A percentile compares a stretch with the other conserved stretches of the same genome.
Conservation (phyloP, 1,140 invertebrate species). For the Pseudachorutes palmiensis region DNA sequence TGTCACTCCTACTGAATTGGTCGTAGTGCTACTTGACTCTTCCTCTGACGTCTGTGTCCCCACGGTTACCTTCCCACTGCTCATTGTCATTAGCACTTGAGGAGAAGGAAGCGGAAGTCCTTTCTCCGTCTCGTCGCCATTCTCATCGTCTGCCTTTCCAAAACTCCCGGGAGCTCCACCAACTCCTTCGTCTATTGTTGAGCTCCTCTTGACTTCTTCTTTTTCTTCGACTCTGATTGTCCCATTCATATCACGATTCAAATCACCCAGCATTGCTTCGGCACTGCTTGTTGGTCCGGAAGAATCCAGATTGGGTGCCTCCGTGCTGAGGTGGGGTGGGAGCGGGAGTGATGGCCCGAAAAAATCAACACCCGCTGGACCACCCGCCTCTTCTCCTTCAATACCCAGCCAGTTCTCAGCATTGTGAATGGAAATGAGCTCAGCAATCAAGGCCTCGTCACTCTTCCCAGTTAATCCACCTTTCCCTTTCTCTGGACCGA, state of each 20-base stretch:
- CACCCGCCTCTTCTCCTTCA: constrained; percentile 57
- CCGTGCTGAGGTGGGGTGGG: not conserved
- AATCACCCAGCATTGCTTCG: not conserved
- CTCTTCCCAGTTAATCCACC: constrained; percentile 83
- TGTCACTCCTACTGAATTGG: no score
- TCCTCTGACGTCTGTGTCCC: constrained; percentile 73
- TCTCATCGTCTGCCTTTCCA: no score
- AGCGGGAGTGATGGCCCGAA: constrained; percentile 29
- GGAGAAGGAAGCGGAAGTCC: not conserved
- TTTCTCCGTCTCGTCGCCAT: not conserved
- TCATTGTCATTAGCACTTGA: no score
- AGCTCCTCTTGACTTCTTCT: not conserved
- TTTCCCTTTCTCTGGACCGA: constrained; percentile 84
- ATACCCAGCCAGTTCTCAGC: constrained; percentile 88
- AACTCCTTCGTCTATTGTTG: not conserved
- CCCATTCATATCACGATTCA: constrained; percentile 12
- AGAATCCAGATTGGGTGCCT: not conserved
- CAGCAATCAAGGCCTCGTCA: constrained; percentile 79
- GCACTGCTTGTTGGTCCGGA: no score
- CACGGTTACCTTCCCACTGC: constrained; percentile 56
- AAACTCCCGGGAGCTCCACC: not conserved
- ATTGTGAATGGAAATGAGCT: constrained; percentile 83
- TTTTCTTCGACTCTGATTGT: constrained; percentile 4
- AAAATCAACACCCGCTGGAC: constrained; percentile 29
- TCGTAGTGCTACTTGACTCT: constrained; percentile 42